Evolutionary conservation across 2,797 vertebrate species (phyloP), one percentile per base, ranked within the genome.

Genomic region (Manis crassicaudata): DNA sequence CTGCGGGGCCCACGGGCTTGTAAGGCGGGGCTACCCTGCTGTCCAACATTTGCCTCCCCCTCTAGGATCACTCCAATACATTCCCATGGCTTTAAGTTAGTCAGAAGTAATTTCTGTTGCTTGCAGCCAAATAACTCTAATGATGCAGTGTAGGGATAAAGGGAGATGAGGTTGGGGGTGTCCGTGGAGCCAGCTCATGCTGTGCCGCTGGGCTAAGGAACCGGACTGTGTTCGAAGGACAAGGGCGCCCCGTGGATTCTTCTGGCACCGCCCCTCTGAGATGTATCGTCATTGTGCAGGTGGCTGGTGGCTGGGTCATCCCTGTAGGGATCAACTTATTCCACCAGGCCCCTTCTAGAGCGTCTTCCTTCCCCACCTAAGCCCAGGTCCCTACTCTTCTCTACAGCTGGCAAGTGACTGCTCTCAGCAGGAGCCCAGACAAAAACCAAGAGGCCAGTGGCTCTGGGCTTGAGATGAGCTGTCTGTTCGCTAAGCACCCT

Each of bases 171-270:
- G 29, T 4, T 1, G 7, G 40, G 23, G n/a, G 11, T 8, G 18
- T 1, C 3, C 0, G 32, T 0, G 20, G 82, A 52, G 54, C 56
- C 56, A 18, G 14, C 5, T 18, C 7, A 1, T 0, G 3, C 60
- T 76, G 20, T 27, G 2, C 2, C 29, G 37, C 85, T 9, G 5
- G 17, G 63, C 56, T 6, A 4, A 35, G 40, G 50, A 25, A 18
- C 0, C 8, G 65, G 32, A 0, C 1, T 50, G 32, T 3, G 65
- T 11, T 40, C 43, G 5, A 1, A 68, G 46, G 67, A 54, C 35
- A 29, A 18, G 20, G 46, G 14, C 0, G 0, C 4, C 9, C 21
- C 2, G 5, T 12, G 56, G 35, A 5, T 27, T 62, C 20, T 54
- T 58, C 37, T 32, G 46, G n/a, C 20, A 7, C 50, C 3, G 54